Conservation (phyloP, 2,888 invertebrate species). For the Embidobia sp. region DNA sequence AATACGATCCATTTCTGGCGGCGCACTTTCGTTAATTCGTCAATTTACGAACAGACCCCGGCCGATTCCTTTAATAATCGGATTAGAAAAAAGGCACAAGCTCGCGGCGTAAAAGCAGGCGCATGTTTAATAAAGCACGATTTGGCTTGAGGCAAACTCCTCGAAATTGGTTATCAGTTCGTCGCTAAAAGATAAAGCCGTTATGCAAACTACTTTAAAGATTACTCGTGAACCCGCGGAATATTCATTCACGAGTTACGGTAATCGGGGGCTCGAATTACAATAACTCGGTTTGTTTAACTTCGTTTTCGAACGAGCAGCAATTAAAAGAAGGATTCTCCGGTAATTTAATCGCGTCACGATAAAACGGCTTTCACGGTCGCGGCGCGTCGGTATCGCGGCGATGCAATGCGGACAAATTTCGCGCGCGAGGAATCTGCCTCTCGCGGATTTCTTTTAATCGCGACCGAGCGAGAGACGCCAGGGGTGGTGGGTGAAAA, state of each 20-base stretch:
- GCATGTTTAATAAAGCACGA: conserved; percentile 32
- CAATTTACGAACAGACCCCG: too few species aligned
- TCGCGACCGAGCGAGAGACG: conserved; percentile 9
- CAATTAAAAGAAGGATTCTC: conserved; percentile 17
- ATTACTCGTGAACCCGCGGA: conserved; percentile 32
- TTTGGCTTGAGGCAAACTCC: conserved; percentile 35
- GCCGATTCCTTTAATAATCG: neutral
- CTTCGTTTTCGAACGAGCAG: neutral
- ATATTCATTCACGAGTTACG: conserved; percentile 53
- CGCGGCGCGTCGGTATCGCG: conserved; percentile 6
- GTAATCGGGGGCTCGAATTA: conserved; percentile 23
- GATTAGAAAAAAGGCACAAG: conserved; percentile 11
- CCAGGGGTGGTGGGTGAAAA: conserved; percentile 42
- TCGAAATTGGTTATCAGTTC: conserved; percentile 37
- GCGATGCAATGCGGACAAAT: conserved; percentile 27
- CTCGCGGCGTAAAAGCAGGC: neutral
- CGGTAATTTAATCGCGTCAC: conserved; percentile 19
- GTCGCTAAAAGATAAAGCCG: conserved; percentile 42
- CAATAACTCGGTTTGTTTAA: conserved; percentile 31
- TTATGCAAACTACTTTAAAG: conserved; percentile 51
- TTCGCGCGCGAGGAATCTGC: conserved; percentile 36
- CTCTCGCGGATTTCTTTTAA: too few species aligned
- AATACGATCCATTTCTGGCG: too few species aligned
- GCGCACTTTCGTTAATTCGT: too few species aligned
- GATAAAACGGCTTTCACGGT: conserved; percentile 6